Evolutionary conservation across 1,140 invertebrate species (phyloP).

Genomic region (Piezodorus guildinii): DNA sequence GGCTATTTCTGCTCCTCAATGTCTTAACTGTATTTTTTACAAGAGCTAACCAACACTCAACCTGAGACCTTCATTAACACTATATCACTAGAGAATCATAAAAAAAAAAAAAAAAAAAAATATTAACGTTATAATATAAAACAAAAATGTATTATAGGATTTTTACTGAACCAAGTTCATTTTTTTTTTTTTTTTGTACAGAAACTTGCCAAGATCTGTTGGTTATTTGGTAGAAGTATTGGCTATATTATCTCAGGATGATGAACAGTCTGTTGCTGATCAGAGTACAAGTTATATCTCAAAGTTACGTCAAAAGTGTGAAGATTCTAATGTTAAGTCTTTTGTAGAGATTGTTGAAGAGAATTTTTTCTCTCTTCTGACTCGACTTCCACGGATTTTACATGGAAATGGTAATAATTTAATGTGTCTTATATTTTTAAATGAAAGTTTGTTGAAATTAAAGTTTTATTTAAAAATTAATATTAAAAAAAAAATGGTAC

Average conservation of each 20-base stretch:
- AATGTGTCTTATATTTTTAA: too few relatives aligned
- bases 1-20: too few relatives aligned
- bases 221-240: slow-evolving; percentile 25
- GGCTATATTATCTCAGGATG: slow-evolving; percentile 27
- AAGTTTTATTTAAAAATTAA: too few relatives aligned
- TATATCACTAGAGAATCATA: too few relatives aligned
- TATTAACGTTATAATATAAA: too few relatives aligned
- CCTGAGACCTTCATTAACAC: too few relatives aligned
- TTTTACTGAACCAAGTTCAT: slow-evolving; percentile 25
- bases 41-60: too few relatives aligned
- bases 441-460: too few relatives aligned
- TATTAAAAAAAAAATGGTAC: too few relatives aligned
- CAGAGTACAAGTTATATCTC: slow-evolving; percentile 11
- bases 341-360: slow-evolving; percentile 26
- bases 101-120: too few relatives aligned
- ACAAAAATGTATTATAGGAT: background rate
- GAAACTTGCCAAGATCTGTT: slow-evolving; percentile 23
- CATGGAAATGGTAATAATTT: slow-evolving; percentile 22
- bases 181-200: slow-evolving; percentile 33
- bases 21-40: too few relatives aligned
- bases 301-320: slow-evolving; percentile 13
- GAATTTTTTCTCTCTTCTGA: slow-evolving; percentile 26
- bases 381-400: slow-evolving; percentile 24
- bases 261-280: slow-evolving; percentile 17
- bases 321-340: slow-evolving; percentile 13